Evolutionary conservation across 2,113 vertebrate species (phyloP).

Genomic region (Vidua chalybeata): DNA sequence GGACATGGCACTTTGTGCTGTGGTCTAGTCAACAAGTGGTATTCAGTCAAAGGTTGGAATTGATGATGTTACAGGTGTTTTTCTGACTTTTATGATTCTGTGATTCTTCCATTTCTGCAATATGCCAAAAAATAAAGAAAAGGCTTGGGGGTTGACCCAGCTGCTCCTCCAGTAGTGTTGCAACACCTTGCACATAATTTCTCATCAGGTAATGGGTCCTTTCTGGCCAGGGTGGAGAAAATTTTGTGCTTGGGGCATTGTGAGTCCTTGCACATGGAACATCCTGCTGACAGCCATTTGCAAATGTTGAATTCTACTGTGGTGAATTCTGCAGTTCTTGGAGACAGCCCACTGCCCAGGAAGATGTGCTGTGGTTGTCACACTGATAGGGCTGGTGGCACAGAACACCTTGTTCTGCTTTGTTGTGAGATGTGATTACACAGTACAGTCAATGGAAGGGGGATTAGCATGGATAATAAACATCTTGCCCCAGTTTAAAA

Average conservation of each 20-base stretch:
- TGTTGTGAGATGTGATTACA: neutral
- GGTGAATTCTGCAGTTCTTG: neutral
- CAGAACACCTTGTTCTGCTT: neutral
- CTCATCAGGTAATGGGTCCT: neutral
- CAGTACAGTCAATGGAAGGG: neutral
- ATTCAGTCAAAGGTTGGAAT: neutral
- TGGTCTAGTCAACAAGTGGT: neutral
- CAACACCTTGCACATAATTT: neutral
- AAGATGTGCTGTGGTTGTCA: rapidly evolving
- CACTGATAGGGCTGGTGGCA: neutral
- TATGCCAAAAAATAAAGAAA: neutral
- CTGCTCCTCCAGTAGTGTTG: neutral
- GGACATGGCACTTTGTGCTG: neutral
- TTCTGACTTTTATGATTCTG: neutral
- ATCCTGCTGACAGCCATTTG: neutral
- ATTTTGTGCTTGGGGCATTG: rapidly evolving
- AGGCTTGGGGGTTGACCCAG: neutral
- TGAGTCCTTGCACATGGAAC: neutral
- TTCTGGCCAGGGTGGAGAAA: neutral
- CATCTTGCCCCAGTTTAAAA: neutral
- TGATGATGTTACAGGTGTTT: neutral
- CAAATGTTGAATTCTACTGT: neutral
- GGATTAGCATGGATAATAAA: neutral
- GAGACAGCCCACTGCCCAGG: neutral
- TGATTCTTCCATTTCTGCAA: neutral